Base-by-base conservation (phyloP, 2,888 invertebrate species). In the Trichopoda pennipes region DNA sequence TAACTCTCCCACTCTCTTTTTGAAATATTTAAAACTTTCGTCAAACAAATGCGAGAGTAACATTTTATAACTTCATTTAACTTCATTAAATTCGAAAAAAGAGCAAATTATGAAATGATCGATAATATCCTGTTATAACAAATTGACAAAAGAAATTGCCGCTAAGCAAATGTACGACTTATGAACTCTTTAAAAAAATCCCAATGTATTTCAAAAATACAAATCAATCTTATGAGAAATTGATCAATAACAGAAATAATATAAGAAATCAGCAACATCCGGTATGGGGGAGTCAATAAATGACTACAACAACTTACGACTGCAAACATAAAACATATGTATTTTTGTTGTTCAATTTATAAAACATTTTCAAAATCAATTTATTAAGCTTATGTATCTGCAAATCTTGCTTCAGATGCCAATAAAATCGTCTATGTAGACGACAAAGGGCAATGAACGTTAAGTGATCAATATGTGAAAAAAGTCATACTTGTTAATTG, bases 101-200 rank as follows among this genome's bases (percentile, higher is more conserved):
- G 6, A 55, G 10, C 49, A 89, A 89, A 88, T 88, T 87, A 86
- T 17, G 85, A 87, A 86, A 88, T 88, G 89, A 90, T 90, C 88
- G 89, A 90, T 88, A 87, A 89, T 89, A 90, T 90, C 90, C 90
- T 88, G 89, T 78, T 69, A 86, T 86, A 87, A 86, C 88, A 87
- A 88, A 90, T 90, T 83, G 87, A 86, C 87, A 88, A 89, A 38
- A 88, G 61, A 61, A 32, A 68, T 63, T 75, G 73, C 84, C 84
- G 84, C 77, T 81, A 66, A 81, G 69, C 49, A 49, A 44, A 49
- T 49, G 60, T 42, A 44, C 49, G 17, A 63, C 16, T 63, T 58
- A 28, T 60, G 47, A 21, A 35, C 42, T 16, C 47, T 58, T 23
- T 60, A 32, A 32, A 63, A 9, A 60, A 83, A 83, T 77, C 73